Evolutionary conservation across 2,113 vertebrate species (phyloP).

Genomic region (Empidonax traillii): DNA sequence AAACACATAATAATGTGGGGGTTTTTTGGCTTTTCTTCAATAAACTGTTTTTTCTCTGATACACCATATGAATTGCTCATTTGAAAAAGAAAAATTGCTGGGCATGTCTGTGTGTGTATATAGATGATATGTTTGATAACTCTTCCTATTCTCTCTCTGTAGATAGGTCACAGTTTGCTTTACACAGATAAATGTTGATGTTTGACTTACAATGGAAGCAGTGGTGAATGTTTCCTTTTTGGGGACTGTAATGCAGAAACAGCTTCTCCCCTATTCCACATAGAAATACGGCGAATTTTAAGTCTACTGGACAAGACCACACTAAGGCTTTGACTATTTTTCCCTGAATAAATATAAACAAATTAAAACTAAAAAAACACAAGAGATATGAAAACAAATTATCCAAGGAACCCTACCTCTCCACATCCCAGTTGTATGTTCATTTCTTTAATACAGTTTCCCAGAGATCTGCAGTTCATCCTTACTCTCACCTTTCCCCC

Average conservation of each 20-base stretch:
- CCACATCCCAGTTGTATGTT: constrained; percentile 2
- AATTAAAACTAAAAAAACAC: neutral
- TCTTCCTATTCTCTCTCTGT: neutral
- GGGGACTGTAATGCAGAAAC: neutral
- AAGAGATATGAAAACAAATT: constrained; percentile 8
- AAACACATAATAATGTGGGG: neutral
- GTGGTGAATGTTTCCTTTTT: neutral
- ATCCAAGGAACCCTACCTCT: neutral
- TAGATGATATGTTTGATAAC: neutral
- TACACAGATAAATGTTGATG: neutral
- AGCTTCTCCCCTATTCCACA: neutral
- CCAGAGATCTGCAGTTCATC: neutral
- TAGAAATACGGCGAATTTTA: neutral
- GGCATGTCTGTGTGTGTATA: neutral
- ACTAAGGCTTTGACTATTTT: neutral
- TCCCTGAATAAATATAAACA: neutral
- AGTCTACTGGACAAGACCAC: neutral
- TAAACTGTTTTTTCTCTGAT: neutral
- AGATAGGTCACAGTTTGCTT: neutral
- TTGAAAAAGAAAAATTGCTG: neutral
- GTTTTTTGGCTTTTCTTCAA: neutral
- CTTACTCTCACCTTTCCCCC: neutral
- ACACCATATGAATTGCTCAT: neutral
- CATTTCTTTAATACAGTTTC: constrained; percentile 16
- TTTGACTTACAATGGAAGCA: neutral